These are phyloP conservation scores for Sisyra nigra DNA, from an alignment of 2,888 invertebrate genomes.

Conservation along the genomic window DNA sequence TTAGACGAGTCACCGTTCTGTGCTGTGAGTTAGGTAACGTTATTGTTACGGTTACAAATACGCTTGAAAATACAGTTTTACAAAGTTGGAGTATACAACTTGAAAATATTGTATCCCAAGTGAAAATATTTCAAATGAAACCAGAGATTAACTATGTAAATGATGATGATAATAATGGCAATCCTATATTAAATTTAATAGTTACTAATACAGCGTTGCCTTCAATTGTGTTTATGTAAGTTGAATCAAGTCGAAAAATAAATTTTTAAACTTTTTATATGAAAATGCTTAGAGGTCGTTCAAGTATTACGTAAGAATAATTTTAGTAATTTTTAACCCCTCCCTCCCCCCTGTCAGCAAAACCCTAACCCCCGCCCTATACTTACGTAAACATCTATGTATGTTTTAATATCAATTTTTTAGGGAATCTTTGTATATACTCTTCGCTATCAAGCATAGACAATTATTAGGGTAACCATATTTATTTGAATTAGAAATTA, in stretches of 20 bases:
- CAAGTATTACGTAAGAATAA: too few relatives aligned
- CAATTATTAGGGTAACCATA: too few relatives aligned
- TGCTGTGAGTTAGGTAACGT: constrained; percentile 45
- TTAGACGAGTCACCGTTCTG: constrained; percentile 36
- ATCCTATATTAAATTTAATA: constrained; percentile 32
- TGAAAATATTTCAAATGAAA: constrained; percentile 28
- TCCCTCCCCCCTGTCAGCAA: too few relatives aligned
- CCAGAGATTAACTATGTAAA: neutral
- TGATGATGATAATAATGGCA: constrained; percentile 9
- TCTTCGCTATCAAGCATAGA: too few relatives aligned
- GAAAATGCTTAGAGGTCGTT: too few relatives aligned
- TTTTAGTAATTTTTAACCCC: too few relatives aligned
- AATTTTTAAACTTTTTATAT: neutral
- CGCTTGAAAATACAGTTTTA: constrained; percentile 29
- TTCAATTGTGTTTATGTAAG: constrained; percentile 40
- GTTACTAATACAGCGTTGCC: constrained; percentile 37
- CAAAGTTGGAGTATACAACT: constrained; percentile 33
- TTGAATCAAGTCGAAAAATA: neutral
- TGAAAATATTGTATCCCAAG: constrained; percentile 36
- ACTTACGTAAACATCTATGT: too few relatives aligned
- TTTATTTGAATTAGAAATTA: too few relatives aligned
- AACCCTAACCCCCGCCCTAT: too few relatives aligned
- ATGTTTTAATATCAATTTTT: too few relatives aligned
- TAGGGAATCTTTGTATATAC: too few relatives aligned
- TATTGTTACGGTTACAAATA: constrained; percentile 32